phyloP scores from a whole-genome alignment of 2,888 invertebrate genomes.

The Drosophila neonasuta region DNA sequence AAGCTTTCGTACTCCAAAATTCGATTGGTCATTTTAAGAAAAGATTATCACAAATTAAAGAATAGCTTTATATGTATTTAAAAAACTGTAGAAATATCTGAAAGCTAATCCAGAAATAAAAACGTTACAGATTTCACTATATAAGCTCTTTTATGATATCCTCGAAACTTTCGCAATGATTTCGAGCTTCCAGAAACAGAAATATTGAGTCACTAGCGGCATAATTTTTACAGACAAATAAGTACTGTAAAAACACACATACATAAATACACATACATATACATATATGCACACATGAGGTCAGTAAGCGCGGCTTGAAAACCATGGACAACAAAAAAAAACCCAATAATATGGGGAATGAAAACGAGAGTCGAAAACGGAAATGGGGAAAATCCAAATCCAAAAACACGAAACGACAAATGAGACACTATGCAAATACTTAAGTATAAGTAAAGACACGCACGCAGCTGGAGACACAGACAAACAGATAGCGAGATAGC shows the following conservation, averaged over 20 bases:
- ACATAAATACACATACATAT: neutral
- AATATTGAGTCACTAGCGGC: too few relatives aligned
- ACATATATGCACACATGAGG: neutral
- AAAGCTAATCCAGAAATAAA: neutral
- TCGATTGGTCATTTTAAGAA: too few relatives aligned
- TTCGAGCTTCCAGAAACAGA: too few relatives aligned
- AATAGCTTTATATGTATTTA: too few relatives aligned
- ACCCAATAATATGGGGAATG: neutral
- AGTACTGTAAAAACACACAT: neutral
- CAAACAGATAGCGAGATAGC: neutral
- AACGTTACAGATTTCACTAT: too few relatives aligned
- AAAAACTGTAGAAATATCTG: too few relatives aligned
- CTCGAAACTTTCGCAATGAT: too few relatives aligned
- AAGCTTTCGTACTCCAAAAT: too few relatives aligned
- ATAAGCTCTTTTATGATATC: too few relatives aligned
- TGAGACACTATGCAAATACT: constrained; percentile 25
- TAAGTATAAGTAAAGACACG: constrained; percentile 1
- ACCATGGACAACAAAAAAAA: constrained; percentile 9
- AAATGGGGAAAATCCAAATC: constrained; percentile 8
- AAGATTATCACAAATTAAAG: neutral
- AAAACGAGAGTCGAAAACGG: constrained; percentile 18
- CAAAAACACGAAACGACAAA: constrained; percentile 18
- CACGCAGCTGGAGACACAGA: constrained; percentile 6
- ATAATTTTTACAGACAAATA: too few relatives aligned
- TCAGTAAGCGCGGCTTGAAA: constrained; percentile 36